Evolutionary conservation across 2,113 vertebrate genomes (phyloP), one percentile per base, ranked within the genome.

Genomic region (Morphnarchus princeps): DNA sequence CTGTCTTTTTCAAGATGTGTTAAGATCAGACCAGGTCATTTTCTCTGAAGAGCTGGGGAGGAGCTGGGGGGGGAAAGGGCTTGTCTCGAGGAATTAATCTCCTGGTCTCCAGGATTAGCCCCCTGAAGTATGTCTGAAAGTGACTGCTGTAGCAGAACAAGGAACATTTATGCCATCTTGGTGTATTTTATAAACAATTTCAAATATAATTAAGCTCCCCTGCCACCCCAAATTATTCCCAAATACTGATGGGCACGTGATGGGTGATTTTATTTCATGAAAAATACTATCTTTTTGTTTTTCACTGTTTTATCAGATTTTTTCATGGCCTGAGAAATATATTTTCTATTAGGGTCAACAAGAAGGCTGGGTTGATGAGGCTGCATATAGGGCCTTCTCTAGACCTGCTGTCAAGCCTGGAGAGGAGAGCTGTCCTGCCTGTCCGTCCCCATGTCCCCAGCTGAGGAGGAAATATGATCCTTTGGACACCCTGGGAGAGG

Each of bases 11-110:
- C 67, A 63, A 89, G 76, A 78, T 63, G 52, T 43, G 59, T 76
- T 94, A 88, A 81, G 71, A 89, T 86, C 76, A 93, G 79, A 62
- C 58, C 71, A 67, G 59, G 86, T 86, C 20, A 77, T 90, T 94
- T 90, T 93, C 72, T 90, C 52, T 78, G 67, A 59, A 78, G 86
- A 73, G 82, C 45, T 88, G 49, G 78, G 87, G 90, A 94, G 92
- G 78, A 94, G 79, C 54, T 70, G 36, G 42, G 40, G 72, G 58
- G 49, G 58, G 36, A 43, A 40, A 70, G 78, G 47, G 34, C 28
- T 91, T 89, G 78, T 80, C 40, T 95, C 36, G 19, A 58, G 71
- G 32, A 87, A 83, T 93, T 34, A 77, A 89, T 95, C 36, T 72
- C 21, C 78, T 63, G 7, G 57, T 91, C 55, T 82, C 13, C 26